Conservation (phyloP, 2,888 invertebrate species). For the Adela reaumurella region DNA sequence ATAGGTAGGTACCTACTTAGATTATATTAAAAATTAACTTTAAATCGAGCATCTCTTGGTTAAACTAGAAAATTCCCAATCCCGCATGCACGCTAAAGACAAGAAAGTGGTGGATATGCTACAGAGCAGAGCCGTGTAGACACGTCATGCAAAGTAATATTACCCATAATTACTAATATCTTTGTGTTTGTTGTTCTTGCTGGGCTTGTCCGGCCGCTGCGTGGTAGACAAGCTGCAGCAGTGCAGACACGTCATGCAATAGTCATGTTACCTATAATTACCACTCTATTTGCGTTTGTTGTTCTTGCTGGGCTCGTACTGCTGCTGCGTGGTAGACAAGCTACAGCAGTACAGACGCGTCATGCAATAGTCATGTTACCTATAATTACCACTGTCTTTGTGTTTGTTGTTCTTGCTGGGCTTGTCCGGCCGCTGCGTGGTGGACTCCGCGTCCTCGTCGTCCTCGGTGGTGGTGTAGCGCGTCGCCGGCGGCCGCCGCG, state of each 20-base stretch:
- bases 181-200: slow-evolving; percentile 39
- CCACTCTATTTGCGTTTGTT: slow-evolving; percentile 52
- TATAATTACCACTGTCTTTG: slow-evolving; percentile 56
- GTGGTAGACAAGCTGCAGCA: too few relatives aligned
- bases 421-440: slow-evolving; percentile 5
- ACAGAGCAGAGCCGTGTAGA: too few relatives aligned
- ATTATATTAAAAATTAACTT: too few relatives aligned
- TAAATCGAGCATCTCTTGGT: too few relatives aligned
- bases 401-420: slow-evolving; percentile 32
- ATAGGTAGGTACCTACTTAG: too few relatives aligned
- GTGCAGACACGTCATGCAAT: not conserved
- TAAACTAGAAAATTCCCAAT: too few relatives aligned
- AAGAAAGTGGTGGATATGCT: too few relatives aligned
- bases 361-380: slow-evolving; percentile 17
- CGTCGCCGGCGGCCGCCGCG: slow-evolving; percentile 36
- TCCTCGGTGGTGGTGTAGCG: slow-evolving; percentile 34
- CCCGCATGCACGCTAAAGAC: too few relatives aligned
- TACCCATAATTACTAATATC: slow-evolving; percentile 57
- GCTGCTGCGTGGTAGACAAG: too few relatives aligned
- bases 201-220: slow-evolving; percentile 11
- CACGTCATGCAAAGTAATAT: slow-evolving; percentile 11
- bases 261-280: slow-evolving; percentile 45
- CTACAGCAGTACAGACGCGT: too few relatives aligned
- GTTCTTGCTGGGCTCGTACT: slow-evolving; percentile 18
- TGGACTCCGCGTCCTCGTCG: slow-evolving; percentile 24